Conservation (phyloP, 2,888 invertebrate genomes). For the Calameuta filiformis region DNA sequence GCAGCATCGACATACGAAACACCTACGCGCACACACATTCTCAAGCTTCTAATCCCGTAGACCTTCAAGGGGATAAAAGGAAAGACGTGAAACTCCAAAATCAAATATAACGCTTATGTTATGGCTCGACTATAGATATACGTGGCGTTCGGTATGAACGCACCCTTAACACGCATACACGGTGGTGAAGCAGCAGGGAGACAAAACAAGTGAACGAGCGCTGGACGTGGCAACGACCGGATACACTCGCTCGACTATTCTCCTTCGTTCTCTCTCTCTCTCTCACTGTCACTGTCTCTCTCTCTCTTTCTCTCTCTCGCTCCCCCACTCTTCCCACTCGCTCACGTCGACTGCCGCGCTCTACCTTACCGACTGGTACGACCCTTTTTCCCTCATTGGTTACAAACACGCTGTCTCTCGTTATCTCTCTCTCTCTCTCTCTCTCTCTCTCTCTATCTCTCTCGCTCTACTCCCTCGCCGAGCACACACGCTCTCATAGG, state of each 20-base stretch:
- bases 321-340: slow-evolving; percentile 22
- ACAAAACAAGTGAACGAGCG: slow-evolving; percentile 62
- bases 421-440: slow-evolving; percentile 20
- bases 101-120: neutral
- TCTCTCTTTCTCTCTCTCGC: slow-evolving; percentile 16
- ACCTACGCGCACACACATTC: too few species aligned
- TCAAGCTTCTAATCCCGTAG: neutral
- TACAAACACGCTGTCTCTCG: slow-evolving; percentile 18
- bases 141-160: slow-evolving; percentile 31
- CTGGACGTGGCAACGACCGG: slow-evolving; percentile 63
- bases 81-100: neutral
- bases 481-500: slow-evolving; percentile 15
- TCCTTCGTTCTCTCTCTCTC: slow-evolving; percentile 25
- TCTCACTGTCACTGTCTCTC: slow-evolving; percentile 14
- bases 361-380: slow-evolving; percentile 21
- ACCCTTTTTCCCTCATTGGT: slow-evolving; percentile 21
- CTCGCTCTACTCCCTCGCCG: slow-evolving; percentile 3
- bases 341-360: slow-evolving; percentile 19
- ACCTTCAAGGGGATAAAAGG: neutral
- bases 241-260: slow-evolving; percentile 51
- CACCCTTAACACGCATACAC: slow-evolving; percentile 33
- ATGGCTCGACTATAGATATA: neutral
- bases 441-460: slow-evolving; percentile 6
- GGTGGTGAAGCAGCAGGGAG: slow-evolving; percentile 34
- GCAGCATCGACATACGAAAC: neutral